Base-by-base conservation (phyloP, 2,113 vertebrate species). In the Zapornia atra region DNA sequence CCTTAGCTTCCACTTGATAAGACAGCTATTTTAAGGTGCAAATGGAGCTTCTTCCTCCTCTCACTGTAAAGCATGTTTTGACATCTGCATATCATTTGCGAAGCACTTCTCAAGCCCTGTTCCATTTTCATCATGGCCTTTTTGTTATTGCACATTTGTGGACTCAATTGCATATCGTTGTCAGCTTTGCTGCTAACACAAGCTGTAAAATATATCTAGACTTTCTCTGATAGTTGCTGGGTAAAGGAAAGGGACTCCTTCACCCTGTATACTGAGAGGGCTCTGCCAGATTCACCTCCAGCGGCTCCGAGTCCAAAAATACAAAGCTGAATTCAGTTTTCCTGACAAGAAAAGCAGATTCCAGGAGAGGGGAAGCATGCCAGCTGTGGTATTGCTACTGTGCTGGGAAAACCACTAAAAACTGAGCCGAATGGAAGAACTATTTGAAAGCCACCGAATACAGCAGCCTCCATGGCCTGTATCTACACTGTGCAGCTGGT, bases 371-470 rank as follows among this genome's bases (percentile, higher is more conserved):
- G 85, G 57, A 96, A 93, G 77, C 61, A 2, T 86, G 92, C 96
- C 96, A 96, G 83, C 86, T 1, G 2, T 57, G 80, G 80, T 95
- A 82, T 93, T 92, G 96, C 94, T 96, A 94, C 90, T 95, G 94
- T 96, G 88, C 94, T 96, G 90, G 93, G 95, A 95, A 96, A 96
- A 88, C 88, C 92, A 82, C 92, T 93, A 78, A 93, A 93, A 94
- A 60, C 76, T 60, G 88, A 96, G 86, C 48, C 0, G 3, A 93
- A 77, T 86, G 86, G 92, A 92, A 84, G 88, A 96, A 82, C 2
- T 11, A 44, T 95, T 95, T 94, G 83, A 82, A 95, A 94, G 48
- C 72, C 80, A 82, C 80, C 69, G 69, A 78, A 54, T 57, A 29
- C 73, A 92, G 68, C 31, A 84, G 20, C 42, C 42, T 78, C 48